These are phyloP conservation scores for Clupea harengus DNA, from an alignment of 2,113 vertebrate species.

Conservation along the genomic window DNA sequence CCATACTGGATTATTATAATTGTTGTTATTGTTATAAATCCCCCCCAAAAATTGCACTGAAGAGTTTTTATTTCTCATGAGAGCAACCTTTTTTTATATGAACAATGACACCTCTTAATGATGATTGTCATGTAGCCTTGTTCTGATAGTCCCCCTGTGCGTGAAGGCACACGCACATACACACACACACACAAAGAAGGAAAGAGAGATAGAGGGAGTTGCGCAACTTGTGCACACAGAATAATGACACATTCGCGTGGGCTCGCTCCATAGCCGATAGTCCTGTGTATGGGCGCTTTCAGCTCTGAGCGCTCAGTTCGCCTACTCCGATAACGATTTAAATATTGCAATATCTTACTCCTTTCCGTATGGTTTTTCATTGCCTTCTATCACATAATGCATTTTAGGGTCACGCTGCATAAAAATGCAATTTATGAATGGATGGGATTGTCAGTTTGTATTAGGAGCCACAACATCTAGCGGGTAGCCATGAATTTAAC, in stretches of 20 bases:
- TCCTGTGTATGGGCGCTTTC: slow-evolving; percentile 2
- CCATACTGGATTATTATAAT: too few species aligned
- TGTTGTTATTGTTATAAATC: too few species aligned
- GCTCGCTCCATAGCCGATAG: not conserved
- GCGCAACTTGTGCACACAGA: slow-evolving; percentile 12
- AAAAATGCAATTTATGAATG: not conserved
- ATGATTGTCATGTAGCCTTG: too few species aligned
- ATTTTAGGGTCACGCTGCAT: not conserved
- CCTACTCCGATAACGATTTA: not conserved
- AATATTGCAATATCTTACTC: not conserved
- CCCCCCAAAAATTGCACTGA: too few species aligned
- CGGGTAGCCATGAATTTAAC: slow-evolving; percentile 6
- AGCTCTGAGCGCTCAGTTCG: not conserved
- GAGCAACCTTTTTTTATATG: too few species aligned
- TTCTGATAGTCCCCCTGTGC: too few species aligned
- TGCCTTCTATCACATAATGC: not conserved
- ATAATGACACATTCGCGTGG: slow-evolving; percentile 8
- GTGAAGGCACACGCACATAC: not conserved
- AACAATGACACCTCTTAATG: too few species aligned
- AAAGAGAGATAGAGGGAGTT: not conserved
- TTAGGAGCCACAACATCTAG: not conserved
- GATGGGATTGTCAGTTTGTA: not conserved
- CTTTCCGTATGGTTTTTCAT: not conserved
- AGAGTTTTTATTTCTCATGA: too few species aligned
- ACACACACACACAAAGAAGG: not conserved